Percentiles rank a stretch among this genome's conserved stretches.
Conservation (phyloP, 2,888 invertebrate species). For the Melanargia galathea region DNA sequence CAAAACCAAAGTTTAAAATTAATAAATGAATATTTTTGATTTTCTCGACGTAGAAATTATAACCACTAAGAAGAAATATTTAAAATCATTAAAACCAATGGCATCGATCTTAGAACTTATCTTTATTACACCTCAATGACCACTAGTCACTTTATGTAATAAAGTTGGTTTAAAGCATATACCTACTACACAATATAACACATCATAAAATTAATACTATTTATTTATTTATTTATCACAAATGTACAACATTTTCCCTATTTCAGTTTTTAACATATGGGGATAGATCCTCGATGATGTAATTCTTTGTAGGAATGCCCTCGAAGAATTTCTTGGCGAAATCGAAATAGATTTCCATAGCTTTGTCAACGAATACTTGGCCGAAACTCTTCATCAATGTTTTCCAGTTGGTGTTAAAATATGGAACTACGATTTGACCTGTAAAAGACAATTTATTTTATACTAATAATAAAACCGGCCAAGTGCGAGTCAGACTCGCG, state of each 20-base stretch:
- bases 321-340: conserved; percentile 47
- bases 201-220: neutral
- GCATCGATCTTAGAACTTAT: neutral
- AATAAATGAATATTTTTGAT: too few species aligned
- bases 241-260: neutral
- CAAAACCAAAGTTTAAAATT: too few species aligned
- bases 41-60: too few species aligned
- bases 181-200: neutral
- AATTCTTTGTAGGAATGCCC: conserved; percentile 48
- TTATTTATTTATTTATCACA: neutral
- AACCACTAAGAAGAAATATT: too few species aligned
- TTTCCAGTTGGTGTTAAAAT: conserved; percentile 55
- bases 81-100: too few species aligned
- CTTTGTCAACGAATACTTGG: conserved; percentile 45
- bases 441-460: conserved; percentile 35
- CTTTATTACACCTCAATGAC: too few species aligned
- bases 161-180: too few species aligned
- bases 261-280: conserved; percentile 43
- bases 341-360: conserved; percentile 38
- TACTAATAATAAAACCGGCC: too few species aligned
- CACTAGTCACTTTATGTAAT: too few species aligned
- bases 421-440: conserved; percentile 47
- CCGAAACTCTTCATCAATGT: conserved; percentile 45
- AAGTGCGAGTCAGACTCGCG: neutral
- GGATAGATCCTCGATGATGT: conserved; percentile 50